Evolutionary conservation across 2,797 vertebrate genomes (phyloP), one percentile per base, ranked within the genome.

Genomic region (Poeciliopsis gracilis): DNA sequence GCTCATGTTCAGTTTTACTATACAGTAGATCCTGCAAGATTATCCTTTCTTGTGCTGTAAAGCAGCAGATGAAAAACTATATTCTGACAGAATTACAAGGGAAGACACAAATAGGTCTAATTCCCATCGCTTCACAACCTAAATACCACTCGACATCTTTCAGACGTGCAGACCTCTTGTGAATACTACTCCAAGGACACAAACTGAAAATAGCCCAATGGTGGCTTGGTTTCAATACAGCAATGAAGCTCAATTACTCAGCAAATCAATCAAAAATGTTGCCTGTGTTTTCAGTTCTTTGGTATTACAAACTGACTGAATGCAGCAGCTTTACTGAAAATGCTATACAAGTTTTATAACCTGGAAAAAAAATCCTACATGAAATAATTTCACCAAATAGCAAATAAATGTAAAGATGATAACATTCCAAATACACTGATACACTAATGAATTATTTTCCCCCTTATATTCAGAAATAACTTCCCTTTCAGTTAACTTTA

Each of bases 121-220:
- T 23, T 66, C 8, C 30, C 5, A 45, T 78, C 43, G 61, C 57
- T 76, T 80, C 13, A 28, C 8, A 57, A 85, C 69, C 79, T 81
- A 61, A 84, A 49, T 61, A 43, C 53, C 81, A 82, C 69, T 46
- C 77, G 80, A 88, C 84, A 81, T 82, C 55, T 82, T 73, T 61
- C 30, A 33, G 77, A 71, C 43, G 43, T 59, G 41, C 77, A 59
- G 36, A 66, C 30, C 43, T 38, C 55, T 57, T 75, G 72, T 47
- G 49, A 49, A 38, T 53, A 2, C 6, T 71, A 63, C 73, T 86
- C 80, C 75, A 89, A 89, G 84, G 86, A 76, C 87, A 63, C 15
- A 45, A 23, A 61, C 90, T 87, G 83, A 90, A 94, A 94, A 93
- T 92, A 92, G 78, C 75, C 84, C 45, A 53, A 87, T 87, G 77